These are phyloP conservation scores for Jacana jacana DNA, from an alignment of 2,113 vertebrate genomes.

Conservation along the genomic window DNA sequence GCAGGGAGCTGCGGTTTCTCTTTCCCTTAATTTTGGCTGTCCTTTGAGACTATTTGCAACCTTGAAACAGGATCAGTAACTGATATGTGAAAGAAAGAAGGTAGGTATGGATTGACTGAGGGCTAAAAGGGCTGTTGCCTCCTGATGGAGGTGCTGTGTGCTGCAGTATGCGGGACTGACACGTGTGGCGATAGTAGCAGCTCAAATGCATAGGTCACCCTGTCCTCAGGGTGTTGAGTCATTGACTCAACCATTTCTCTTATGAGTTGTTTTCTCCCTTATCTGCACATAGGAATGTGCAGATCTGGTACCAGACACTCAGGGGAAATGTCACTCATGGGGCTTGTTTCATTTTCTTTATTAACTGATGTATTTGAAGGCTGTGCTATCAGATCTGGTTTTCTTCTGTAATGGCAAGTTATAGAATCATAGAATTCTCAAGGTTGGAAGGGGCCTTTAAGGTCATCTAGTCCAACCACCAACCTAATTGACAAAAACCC, in stretches of 20 bases:
- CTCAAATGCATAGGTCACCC: neutral
- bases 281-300: too few species aligned
- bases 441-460: too few species aligned
- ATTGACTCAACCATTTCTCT: too few species aligned
- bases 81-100: neutral
- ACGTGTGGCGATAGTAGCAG: neutral
- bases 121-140: neutral
- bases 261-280: neutral
- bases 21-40: neutral
- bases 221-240: neutral
- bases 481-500: too few species aligned
- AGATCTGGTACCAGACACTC: fast-evolving
- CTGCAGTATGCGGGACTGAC: fast-evolving
- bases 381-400: neutral
- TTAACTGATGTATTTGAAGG: neutral
- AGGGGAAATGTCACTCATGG: fast-evolving
- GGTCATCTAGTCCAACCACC: too few species aligned
- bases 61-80: neutral
- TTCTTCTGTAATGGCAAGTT: neutral
- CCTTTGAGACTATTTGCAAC: neutral
- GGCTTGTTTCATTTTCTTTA: neutral
- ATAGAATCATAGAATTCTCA: too few species aligned
- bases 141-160: neutral
- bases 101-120: neutral
- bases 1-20: neutral